phyloP scores from a whole-genome alignment of 2,113 vertebrate species.

The Triplophysa siluroides region DNA sequence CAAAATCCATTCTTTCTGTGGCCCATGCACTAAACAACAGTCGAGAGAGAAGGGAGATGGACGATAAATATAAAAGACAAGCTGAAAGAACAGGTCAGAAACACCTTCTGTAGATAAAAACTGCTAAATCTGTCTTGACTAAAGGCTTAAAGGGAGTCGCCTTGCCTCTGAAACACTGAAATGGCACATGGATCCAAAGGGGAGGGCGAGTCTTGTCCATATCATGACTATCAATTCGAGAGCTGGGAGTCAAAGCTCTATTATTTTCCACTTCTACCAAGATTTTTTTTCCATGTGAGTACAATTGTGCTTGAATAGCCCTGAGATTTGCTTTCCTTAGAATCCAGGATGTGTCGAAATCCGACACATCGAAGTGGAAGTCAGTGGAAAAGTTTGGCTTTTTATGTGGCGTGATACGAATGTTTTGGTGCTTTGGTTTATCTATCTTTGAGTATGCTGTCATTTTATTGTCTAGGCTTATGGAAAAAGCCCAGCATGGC shows the following conservation, averaged over 20 bases:
- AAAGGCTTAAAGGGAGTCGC: conserved; percentile 54
- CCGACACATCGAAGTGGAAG: no score
- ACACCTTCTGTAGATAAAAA: conserved; percentile 1
- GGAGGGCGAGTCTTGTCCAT: conserved; percentile 58
- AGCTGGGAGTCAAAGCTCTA: conserved; percentile 37
- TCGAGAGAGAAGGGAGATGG: background rate
- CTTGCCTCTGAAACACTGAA: conserved; percentile 61
- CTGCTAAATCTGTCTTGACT: conserved; percentile 57
- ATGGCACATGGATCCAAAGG: conserved; percentile 43
- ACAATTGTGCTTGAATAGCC: conserved; percentile 14
- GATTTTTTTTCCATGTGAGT: conserved; percentile 19
- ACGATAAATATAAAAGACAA: conserved; percentile 13
- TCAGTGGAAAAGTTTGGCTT: background rate
- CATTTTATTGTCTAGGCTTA: conserved; percentile 8
- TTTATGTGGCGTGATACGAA: background rate
- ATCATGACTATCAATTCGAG: conserved; percentile 50
- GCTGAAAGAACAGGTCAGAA: conserved; percentile 9
- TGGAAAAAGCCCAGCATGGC: background rate
- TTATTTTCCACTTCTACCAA: conserved; percentile 21
- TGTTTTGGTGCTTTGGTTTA: background rate
- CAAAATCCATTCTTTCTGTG: background rate
- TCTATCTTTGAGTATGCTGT: background rate
- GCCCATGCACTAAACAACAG: no score
- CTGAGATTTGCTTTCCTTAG: background rate
- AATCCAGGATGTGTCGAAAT: conserved; percentile 7